Evolutionary conservation across 2,888 invertebrate genomes (phyloP), one percentile per base, ranked within the genome.

Genomic region (Nomada fabriciana): DNA sequence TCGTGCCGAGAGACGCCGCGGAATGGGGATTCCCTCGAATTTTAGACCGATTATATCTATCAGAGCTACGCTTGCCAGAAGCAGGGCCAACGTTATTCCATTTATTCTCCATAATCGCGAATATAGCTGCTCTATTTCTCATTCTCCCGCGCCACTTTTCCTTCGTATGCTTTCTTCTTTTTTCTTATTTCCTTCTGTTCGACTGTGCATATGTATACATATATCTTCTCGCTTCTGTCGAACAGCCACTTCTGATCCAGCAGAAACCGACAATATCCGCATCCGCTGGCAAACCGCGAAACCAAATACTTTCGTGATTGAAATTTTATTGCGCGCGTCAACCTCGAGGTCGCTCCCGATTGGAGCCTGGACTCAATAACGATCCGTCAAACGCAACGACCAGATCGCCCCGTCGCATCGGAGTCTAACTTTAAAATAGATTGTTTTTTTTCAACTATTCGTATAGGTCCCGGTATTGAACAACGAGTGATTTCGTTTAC

Each of bases 291-390:
- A 73, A 47, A 84, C 78, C 76, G 61, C 84, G 60, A 78, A 87
- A 84, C 60, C 73, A 29, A 88, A 86, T 88, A 86, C 84, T 86
- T 80, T 78, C 76, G 63, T 76, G 80, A 88, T 84, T 87, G 83
- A 78, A 87, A 86, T 86, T 85, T 88, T 84, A 88, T 88, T 78
- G 88, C 80, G 55, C 77, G 70, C 76, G 85, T 76, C 84, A 76
- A 76, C 71, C 84, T 68, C 80, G 55, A 50, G n/a, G 53, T 64
- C 57, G 73, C 1, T 76, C 77, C 61, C 75, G 75, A 83, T 84
- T 61, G 76, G 59, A 7, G 43, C 52, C 69, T 67, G 53, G 63
- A 74, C 82, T 76, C 80, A 80, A 86, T 80, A 84, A 86, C 84
- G 82, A 86, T 73, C 72, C 84, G 86, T 80, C 82, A 84, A 86